These are phyloP conservation scores for Hydraecia micacea DNA, from an alignment of 2,888 invertebrate species.

Conservation along the genomic window DNA sequence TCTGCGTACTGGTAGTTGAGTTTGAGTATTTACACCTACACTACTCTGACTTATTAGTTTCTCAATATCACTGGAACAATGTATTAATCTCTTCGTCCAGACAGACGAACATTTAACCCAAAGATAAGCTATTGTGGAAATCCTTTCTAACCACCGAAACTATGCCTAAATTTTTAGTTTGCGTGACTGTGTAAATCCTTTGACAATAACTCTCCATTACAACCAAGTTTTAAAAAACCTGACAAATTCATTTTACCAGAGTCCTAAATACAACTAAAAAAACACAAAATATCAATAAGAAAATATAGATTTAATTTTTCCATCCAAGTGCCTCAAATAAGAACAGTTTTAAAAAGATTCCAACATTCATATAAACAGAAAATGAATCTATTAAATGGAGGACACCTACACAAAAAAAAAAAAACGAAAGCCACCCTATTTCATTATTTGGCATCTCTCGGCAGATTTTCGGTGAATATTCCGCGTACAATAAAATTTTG, in stretches of 20 bases:
- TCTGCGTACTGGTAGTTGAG: constrained; percentile 12
- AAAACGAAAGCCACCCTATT: constrained; percentile 38
- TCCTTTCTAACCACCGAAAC: not conserved
- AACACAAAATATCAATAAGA: not conserved
- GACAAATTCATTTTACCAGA: not conserved
- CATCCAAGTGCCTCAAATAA: not conserved
- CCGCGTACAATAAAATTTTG: constrained; percentile 53
- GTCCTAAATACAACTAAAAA: not conserved
- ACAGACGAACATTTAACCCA: not conserved
- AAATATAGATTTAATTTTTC: not conserved
- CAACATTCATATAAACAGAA: constrained; percentile 25
- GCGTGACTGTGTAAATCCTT: not conserved
- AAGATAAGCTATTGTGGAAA: not conserved
- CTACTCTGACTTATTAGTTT: constrained; percentile 34
- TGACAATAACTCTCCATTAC: not conserved
- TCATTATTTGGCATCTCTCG: constrained; percentile 48
- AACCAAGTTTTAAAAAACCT: too few relatives aligned
- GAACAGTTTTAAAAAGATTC: not conserved
- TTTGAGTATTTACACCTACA: constrained; percentile 31
- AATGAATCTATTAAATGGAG: constrained; percentile 26
- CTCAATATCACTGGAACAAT: constrained; percentile 29
- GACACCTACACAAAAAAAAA: constrained; percentile 25
- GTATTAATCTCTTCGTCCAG: constrained; percentile 12
- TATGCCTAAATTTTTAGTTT: not conserved
- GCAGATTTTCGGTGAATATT: constrained; percentile 51